Conservation (phyloP, 2,888 invertebrate genomes). For the Cremastinae sp. region DNA sequence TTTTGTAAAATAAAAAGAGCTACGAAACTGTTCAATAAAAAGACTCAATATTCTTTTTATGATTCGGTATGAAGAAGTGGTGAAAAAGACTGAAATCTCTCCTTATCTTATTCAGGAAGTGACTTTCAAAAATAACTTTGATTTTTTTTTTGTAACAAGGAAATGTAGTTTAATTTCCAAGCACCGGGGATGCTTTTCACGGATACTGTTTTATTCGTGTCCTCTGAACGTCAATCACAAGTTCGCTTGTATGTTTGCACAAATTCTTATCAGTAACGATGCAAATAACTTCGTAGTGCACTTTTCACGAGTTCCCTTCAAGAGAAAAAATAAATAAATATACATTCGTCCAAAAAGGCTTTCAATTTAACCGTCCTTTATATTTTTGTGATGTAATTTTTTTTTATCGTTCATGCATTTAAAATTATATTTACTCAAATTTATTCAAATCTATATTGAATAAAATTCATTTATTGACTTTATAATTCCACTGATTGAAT, state of each 20-base stretch:
- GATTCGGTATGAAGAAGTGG: too few species aligned
- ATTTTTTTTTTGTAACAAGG: background rate
- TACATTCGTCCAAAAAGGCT: background rate
- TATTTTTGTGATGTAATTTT: slow-evolving; percentile 4
- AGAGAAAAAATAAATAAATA: slow-evolving; percentile 18
- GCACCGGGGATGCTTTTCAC: slow-evolving; percentile 19
- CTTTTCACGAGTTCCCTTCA: slow-evolving; percentile 10
- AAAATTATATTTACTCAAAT: too few species aligned
- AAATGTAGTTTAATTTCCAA: background rate
- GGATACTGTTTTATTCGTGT: slow-evolving; percentile 33
- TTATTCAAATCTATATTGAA: too few species aligned
- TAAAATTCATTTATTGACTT: too few species aligned
- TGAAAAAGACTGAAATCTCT: too few species aligned
- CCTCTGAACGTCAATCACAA: slow-evolving; percentile 38
- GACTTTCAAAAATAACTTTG: background rate
- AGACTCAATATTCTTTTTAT: too few species aligned
- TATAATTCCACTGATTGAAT: too few species aligned
- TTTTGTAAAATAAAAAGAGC: too few species aligned
- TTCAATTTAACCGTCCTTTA: too few species aligned
- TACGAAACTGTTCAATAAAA: too few species aligned
- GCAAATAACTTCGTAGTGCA: slow-evolving; percentile 25
- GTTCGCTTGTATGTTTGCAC: slow-evolving; percentile 30
- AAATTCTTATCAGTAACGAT: slow-evolving; percentile 43
- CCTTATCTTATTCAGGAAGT: too few species aligned
- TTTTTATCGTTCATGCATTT: too few species aligned